phyloP scores from a whole-genome alignment of 2,113 vertebrate genomes.

The Elephas maximus region DNA sequence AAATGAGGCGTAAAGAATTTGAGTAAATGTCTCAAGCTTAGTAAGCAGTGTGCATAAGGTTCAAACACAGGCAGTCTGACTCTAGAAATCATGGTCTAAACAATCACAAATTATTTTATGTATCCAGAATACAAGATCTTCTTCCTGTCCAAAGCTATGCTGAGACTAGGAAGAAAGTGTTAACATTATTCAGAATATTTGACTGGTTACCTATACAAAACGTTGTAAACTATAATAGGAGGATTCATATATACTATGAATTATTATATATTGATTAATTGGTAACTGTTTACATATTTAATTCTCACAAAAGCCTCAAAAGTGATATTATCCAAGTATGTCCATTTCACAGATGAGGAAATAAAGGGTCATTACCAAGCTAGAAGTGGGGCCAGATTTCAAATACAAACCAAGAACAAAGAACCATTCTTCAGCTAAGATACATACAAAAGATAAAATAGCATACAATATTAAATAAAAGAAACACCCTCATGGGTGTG shows the following conservation, averaged over 20 bases:
- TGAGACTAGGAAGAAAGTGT: not conserved
- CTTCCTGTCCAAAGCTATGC: not conserved
- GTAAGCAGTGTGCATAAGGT: not conserved
- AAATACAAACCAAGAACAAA: not conserved
- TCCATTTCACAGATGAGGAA: not conserved
- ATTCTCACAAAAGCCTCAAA: not conserved
- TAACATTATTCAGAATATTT: not conserved
- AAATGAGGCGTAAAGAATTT: not conserved
- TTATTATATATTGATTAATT: not conserved
- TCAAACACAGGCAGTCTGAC: not conserved
- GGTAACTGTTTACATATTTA: not conserved
- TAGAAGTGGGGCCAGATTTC: not conserved
- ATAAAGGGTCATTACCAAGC: not conserved
- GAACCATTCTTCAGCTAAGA: not conserved
- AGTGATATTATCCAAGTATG: not conserved
- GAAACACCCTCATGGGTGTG: not conserved
- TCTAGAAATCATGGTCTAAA: not conserved
- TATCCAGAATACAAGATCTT: not conserved
- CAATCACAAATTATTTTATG: not conserved
- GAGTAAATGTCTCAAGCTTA: not conserved
- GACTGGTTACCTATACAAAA: not conserved
- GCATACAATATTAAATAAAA: not conserved
- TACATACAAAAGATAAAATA: not conserved
- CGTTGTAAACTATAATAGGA: not conserved
- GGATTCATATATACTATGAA: not conserved